phyloP scores from a whole-genome alignment of 2,888 invertebrate species.

The Chymomyza fuscimana region DNA sequence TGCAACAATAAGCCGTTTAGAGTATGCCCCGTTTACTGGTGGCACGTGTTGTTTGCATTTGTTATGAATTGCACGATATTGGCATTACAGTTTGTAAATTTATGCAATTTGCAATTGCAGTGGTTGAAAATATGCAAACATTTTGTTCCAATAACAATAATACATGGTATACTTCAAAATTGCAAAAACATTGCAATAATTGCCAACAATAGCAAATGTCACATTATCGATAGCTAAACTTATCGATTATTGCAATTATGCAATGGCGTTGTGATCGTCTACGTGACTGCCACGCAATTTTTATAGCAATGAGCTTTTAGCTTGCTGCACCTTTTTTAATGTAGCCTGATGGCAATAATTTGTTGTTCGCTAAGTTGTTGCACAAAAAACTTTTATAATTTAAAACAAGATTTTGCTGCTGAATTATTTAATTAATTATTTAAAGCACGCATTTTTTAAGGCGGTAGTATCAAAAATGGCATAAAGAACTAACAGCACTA shows the following conservation, averaged over 20 bases:
- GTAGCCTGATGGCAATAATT: too few species aligned
- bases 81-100: slow-evolving; percentile 5
- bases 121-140: slow-evolving; percentile 1
- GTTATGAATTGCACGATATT: not conserved
- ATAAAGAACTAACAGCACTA: too few species aligned
- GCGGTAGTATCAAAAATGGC: too few species aligned
- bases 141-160: too few species aligned
- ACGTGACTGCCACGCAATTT: not conserved
- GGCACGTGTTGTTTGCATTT: not conserved
- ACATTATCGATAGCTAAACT: not conserved
- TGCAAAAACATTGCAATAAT: not conserved
- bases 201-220: not conserved
- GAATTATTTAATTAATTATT: too few species aligned
- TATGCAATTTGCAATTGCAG: slow-evolving; percentile 3
- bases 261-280: not conserved
- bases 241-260: not conserved
- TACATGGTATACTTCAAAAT: not conserved
- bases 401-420: too few species aligned
- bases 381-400: too few species aligned
- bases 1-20: slow-evolving; percentile 6
- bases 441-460: too few species aligned
- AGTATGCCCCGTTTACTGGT: not conserved
- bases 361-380: too few species aligned
- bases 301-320: too few species aligned
- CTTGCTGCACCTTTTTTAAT: too few species aligned